Evolutionary conservation across 2,888 invertebrate species (phyloP).

Genomic region (Xestoiulus laeticollis): DNA sequence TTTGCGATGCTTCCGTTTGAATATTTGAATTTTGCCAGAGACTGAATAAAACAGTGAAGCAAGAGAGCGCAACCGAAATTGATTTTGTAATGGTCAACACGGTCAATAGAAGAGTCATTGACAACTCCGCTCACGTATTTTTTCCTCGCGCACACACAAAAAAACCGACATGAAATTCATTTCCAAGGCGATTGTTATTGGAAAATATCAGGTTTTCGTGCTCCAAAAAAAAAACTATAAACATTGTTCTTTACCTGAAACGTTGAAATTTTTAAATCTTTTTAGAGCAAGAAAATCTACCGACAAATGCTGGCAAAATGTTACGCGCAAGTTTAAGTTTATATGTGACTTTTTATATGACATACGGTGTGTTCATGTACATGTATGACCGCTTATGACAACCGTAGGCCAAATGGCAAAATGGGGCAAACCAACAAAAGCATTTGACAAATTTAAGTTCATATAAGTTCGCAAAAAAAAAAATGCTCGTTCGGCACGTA

Average conservation of each 20-base stretch:
- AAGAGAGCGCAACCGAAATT: neutral
- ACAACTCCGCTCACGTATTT: neutral
- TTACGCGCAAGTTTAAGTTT: neutral
- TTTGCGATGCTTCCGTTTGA: neutral
- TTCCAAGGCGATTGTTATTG: neutral
- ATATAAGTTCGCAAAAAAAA: no score
- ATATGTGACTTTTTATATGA: neutral
- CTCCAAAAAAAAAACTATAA: neutral
- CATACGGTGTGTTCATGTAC: no score
- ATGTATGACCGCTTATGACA: no score
- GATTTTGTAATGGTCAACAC: slow-evolving; percentile 10
- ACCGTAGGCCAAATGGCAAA: neutral
- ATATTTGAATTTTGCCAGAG: neutral
- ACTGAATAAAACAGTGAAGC: neutral
- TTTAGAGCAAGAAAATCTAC: neutral
- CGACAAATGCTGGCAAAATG: neutral
- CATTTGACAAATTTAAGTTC: neutral
- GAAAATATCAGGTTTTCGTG: slow-evolving; percentile 1
- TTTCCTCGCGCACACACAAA: neutral
- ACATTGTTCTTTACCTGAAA: neutral
- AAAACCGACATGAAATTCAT: neutral
- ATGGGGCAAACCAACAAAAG: neutral
- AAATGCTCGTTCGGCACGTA: no score
- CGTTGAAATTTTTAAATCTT: no score
- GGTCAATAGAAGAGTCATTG: neutral